Evolutionary conservation across 2,888 invertebrate genomes (phyloP).

Genomic region (Coleophora deauratella): DNA sequence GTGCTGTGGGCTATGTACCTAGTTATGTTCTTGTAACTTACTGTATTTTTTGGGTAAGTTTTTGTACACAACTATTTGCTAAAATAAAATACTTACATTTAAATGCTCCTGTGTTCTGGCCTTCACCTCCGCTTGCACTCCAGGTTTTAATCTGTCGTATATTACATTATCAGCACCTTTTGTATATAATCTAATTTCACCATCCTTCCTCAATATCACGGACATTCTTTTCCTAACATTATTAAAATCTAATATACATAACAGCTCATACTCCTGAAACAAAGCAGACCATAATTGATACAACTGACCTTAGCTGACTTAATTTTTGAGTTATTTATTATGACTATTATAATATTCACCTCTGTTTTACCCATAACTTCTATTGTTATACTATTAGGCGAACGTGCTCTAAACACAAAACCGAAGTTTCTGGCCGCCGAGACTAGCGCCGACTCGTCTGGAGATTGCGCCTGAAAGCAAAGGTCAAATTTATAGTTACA

Average conservation of each 20-base stretch:
- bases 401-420: slow-evolving; percentile 95
- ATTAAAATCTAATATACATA: slow-evolving; percentile 99
- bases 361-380: slow-evolving; percentile 88
- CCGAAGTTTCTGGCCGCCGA: slow-evolving; percentile 99
- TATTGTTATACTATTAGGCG: slow-evolving; percentile 94
- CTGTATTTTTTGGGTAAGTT: no score
- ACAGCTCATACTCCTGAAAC: slow-evolving; percentile 90
- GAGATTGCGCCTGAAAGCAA: slow-evolving; percentile 89
- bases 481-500: background rate
- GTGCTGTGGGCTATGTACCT: no score
- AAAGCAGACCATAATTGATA: slow-evolving; percentile 16
- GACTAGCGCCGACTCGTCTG: slow-evolving; percentile 97
- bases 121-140: slow-evolving; percentile 83
- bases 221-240: slow-evolving; percentile 99
- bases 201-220: slow-evolving; percentile 89
- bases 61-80: no score
- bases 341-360: slow-evolving; percentile 40
- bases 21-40: no score
- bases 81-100: slow-evolving; percentile 79
- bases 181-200: slow-evolving; percentile 91
- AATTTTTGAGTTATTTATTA: background rate
- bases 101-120: slow-evolving; percentile 93
- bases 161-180: slow-evolving; percentile 99
- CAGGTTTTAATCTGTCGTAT: slow-evolving; percentile 89
- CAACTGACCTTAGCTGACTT: no score